Evolutionary conservation across 2,888 invertebrate genomes (phyloP).

Genomic region (Spisula subtruncata): DNA sequence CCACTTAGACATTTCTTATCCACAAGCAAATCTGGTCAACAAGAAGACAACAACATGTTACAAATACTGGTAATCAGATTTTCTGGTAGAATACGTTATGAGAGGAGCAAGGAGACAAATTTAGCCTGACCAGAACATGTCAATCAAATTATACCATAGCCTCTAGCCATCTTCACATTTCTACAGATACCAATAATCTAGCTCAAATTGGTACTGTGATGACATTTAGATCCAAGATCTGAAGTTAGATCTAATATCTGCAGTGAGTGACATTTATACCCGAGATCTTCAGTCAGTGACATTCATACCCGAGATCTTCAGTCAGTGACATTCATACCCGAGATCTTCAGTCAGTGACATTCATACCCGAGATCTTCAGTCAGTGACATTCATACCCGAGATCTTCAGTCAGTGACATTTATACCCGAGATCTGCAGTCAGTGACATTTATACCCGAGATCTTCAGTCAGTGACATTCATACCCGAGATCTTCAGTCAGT

Average conservation of each 20-base stretch:
- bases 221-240: not conserved
- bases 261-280: not conserved
- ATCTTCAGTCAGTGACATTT: not conserved
- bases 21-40: slow-evolving; percentile 13
- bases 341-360: too few species aligned
- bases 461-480: too few species aligned
- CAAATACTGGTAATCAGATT: slow-evolving; percentile 18
- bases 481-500: not conserved
- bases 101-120: not conserved
- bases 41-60: not conserved
- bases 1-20: not conserved
- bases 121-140: slow-evolving; percentile 20
- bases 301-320: too few species aligned
- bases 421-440: too few species aligned
- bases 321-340: too few species aligned
- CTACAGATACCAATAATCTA: not conserved
- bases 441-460: too few species aligned
- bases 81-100: not conserved
- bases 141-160: slow-evolving; percentile 10
- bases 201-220: not conserved
- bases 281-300: not conserved
- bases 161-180: not conserved
- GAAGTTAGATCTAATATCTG: not conserved
- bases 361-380: too few species aligned
- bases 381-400: not conserved